Evolutionary conservation across 2,888 invertebrate genomes (phyloP), one percentile per base, ranked within the genome.

Genomic region (Gymnocheta viridis): DNA sequence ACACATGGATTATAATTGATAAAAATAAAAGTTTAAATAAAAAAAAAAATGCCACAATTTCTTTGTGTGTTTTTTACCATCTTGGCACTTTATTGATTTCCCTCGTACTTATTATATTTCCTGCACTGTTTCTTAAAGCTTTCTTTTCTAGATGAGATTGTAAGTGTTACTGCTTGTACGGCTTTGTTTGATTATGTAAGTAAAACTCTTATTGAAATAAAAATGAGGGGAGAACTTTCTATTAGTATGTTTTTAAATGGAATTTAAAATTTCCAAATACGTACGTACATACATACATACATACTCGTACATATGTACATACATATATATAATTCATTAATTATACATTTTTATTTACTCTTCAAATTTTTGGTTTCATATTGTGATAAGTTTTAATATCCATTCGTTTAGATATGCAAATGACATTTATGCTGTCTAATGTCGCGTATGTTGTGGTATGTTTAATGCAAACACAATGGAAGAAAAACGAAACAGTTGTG

Each of bases 401-500:
- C n/a, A 27, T 54, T 27, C 4, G 27, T 54, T 27, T n/a, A 27
- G 54, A 32, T 32, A 17, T 10, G 56, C 17, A 56, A 56, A 56
- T 56, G 56, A 56, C 56, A 56, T 56, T 56, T 56, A 35, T 38
- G 12, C 38, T 22, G 12, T 22, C 5, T 38, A 22, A 38, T 19
- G 38, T 32, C 7, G 32, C 56, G 60, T 38, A 38, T 60, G 60
- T 22, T 22, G 17, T 35, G 35, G 19, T 38, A 10, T 35, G 9
- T 29, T 41, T 54, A 1, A 24, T 7, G 35, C 0, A 44, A 29
- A 24, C 12, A 60, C n/a, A 49, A 9, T 35, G 4, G 38, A n/a
- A 73, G 17, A 47, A 49, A 73, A 60, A 35, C 22, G 47, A 51
- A 51, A 41, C 12, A 29, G 41, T 29, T 41, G 38, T 14, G 41